A percentile compares a stretch with the other conserved stretches of the same genome.
These are phyloP conservation scores for Caerostris extrusa DNA, from an alignment of 1,140 invertebrate species.

Conservation along the genomic window DNA sequence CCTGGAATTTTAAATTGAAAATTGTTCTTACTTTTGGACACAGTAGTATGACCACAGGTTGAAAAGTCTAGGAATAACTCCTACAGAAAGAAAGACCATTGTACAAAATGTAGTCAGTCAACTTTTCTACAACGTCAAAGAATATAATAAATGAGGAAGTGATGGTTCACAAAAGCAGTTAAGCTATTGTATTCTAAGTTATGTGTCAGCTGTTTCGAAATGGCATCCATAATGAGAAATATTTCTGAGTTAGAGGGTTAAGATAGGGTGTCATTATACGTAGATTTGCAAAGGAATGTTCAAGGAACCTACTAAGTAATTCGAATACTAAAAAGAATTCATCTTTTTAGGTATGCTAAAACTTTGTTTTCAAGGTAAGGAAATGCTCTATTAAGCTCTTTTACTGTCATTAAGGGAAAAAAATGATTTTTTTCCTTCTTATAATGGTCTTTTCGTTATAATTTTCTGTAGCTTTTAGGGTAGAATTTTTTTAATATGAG, in stretches of 20 bases:
- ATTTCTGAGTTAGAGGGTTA: background rate
- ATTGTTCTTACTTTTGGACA: too few relatives aligned
- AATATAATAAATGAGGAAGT: background rate
- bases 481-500: too few relatives aligned
- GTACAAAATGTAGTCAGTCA: too few relatives aligned
- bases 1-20: too few relatives aligned
- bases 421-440: background rate
- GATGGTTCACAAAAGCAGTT: background rate
- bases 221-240: background rate
- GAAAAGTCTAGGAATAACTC: too few relatives aligned
- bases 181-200: background rate
- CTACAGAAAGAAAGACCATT: too few relatives aligned
- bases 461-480: too few relatives aligned
- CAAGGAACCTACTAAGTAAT: background rate
- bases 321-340: background rate
- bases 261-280: background rate
- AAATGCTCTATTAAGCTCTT: background rate
- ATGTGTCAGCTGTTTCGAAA: slow-evolving; percentile 14
- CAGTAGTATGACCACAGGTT: too few relatives aligned
- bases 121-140: background rate
- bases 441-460: background rate
- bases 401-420: background rate
- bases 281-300: background rate
- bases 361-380: slow-evolving; percentile 1
- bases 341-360: background rate